Evolutionary conservation across 2,888 invertebrate genomes (phyloP), one percentile per base, ranked within the genome.

Genomic region (Coremacera marginata): DNA sequence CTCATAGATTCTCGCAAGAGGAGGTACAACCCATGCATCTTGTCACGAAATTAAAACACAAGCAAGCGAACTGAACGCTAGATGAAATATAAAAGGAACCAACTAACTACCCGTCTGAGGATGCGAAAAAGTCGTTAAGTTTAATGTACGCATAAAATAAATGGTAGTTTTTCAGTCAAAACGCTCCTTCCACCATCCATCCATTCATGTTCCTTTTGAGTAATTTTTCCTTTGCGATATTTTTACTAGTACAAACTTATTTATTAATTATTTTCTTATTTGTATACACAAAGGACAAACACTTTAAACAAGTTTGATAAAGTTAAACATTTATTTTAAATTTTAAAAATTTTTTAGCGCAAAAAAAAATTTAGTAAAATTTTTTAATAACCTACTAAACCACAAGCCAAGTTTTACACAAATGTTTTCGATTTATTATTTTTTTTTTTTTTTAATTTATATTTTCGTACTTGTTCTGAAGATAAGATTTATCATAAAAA

Each of bases 101-200:
- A 67, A 73, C 11, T 22, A 55, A 65, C 55, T 37, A 57, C 65
- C 55, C 14, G 74, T 52, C 74, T 31, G 55, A 65, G 52, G 68
- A 68, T 68, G 68, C 73, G 31, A 73, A 73, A 62, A 71, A 68
- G 51, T 79, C 77, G 77, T 78, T 75, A 80, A 81, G 80, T 83
- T 83, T 81, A 81, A 82, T 82, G 75, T 79, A 81, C 81, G 81
- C 81, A 82, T 80, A 65, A 62, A 63, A 70, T 34, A 70, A 51
- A 70, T 70, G 70, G 70, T 51, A 62, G 62, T 62, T 25, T 44
- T 49, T 62, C 52, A 27, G 73, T 2, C 22, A 70, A n/a, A 3
- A 31, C 31, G 60, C 25, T 55, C 37, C 31, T n/a, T 19, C 68
- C 19, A 25, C 44, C 44, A 49, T 19, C 49, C 57, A 16, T 19